Percentiles rank a stretch among this genome's conserved stretches.
phyloP scores from a whole-genome alignment of 2,113 vertebrate species.

The Bufo bufo region DNA sequence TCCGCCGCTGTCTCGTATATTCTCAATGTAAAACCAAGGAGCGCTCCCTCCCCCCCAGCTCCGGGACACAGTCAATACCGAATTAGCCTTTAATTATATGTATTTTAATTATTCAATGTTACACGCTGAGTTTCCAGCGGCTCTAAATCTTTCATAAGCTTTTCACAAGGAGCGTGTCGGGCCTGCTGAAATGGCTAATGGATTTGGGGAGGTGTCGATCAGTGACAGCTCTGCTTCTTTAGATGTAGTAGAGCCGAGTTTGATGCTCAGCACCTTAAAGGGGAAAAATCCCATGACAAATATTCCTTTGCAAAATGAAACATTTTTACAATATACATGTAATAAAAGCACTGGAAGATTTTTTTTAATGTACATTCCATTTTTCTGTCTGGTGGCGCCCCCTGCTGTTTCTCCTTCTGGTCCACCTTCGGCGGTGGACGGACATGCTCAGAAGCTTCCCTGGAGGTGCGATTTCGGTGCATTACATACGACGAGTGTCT shows the following conservation, averaged over 20 bases:
- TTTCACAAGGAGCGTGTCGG: background rate
- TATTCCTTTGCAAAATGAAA: no score
- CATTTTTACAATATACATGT: no score
- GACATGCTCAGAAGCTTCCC: no score
- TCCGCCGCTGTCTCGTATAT: background rate
- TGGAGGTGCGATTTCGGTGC: no score
- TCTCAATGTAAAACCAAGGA: background rate
- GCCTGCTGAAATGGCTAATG: constrained; percentile 16
- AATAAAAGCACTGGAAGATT: no score
- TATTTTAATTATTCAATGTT: constrained; percentile 79
- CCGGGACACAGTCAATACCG: constrained; percentile 74
- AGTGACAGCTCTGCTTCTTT: background rate
- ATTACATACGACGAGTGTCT: no score
- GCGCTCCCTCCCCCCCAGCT: constrained; percentile 49
- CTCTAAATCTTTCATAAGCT: constrained; percentile 51
- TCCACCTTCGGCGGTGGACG: no score
- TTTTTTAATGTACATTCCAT: no score
- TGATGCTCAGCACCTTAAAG: background rate
- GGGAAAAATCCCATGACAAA: no score
- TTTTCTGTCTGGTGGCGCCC: no score
- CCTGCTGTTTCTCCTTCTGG: no score
- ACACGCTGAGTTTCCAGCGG: constrained; percentile 65
- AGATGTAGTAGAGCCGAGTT: background rate
- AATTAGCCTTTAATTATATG: constrained; percentile 76
- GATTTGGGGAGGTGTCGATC: background rate